A percentile compares a stretch with the other conserved stretches of the same genome.
These are phyloP conservation scores for Psittacus erithacus DNA, from an alignment of 2,113 vertebrate genomes.

Conservation along the genomic window DNA sequence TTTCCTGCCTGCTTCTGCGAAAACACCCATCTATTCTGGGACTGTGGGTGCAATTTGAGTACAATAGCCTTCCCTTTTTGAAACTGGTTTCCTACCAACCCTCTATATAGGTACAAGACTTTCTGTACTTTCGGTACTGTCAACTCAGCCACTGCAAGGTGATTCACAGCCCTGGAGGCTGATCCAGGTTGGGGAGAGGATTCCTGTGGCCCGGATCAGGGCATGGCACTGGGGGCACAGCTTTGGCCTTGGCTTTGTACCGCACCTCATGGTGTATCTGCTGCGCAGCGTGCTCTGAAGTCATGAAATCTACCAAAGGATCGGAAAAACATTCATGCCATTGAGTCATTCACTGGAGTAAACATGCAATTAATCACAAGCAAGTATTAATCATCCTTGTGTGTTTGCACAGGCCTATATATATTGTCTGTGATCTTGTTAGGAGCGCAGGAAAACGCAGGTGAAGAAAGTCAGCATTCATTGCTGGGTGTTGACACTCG, in stretches of 20 bases:
- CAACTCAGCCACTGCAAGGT: rapidly evolving
- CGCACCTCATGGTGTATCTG: neutral
- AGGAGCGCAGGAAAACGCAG: neutral
- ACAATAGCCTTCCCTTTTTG: neutral
- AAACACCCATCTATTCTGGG: neutral
- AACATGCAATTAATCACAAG: conserved; percentile 9
- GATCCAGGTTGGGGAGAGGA: neutral
- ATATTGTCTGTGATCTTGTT: neutral
- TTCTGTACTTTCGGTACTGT: neutral
- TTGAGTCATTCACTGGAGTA: neutral
- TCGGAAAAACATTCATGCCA: neutral
- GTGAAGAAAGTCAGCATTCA: neutral
- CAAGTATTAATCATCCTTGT: neutral
- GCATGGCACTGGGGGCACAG: rapidly evolving
- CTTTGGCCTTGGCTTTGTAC: neutral
- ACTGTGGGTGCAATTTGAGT: neutral
- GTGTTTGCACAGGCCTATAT: neutral
- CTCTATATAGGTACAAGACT: neutral
- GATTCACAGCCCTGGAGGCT: neutral
- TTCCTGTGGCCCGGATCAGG: neutral
- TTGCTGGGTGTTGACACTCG: neutral
- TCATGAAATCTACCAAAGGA: neutral
- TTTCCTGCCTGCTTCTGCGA: neutral
- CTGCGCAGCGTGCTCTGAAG: rapidly evolving
- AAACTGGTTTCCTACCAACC: neutral